phyloP scores from a whole-genome alignment of 2,797 vertebrate species.

The Liasis olivaceus region DNA sequence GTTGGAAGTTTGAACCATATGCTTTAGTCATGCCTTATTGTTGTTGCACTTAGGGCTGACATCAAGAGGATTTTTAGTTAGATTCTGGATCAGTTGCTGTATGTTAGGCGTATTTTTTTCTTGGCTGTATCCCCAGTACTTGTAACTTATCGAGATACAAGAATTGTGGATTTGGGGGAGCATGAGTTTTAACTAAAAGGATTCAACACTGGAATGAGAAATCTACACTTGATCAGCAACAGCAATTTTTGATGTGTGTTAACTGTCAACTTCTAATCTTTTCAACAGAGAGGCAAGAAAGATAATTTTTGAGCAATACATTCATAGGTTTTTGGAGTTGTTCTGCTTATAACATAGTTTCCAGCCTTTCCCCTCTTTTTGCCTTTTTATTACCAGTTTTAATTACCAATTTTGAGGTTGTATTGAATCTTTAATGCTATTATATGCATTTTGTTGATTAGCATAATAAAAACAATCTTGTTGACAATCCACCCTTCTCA shows the following conservation, averaged over 20 bases:
- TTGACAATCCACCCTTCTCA: background rate
- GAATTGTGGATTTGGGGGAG: background rate
- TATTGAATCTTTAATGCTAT: background rate
- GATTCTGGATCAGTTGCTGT: background rate
- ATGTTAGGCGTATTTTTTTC: background rate
- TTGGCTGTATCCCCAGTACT: background rate
- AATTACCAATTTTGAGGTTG: background rate
- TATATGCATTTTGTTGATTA: background rate
- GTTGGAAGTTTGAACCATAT: background rate
- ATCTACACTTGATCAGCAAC: background rate
- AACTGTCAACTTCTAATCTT: background rate
- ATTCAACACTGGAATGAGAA: background rate
- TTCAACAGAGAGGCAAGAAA: background rate
- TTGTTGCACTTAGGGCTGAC: background rate
- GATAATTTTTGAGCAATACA: background rate
- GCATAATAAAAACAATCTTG: background rate
- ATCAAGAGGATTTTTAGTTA: background rate
- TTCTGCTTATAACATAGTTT: background rate
- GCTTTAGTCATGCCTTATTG: background rate
- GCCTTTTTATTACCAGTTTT: background rate
- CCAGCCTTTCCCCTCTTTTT: background rate
- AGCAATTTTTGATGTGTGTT: background rate
- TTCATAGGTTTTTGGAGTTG: background rate
- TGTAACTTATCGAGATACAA: background rate
- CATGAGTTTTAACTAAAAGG: background rate